Evolutionary conservation across 2,888 invertebrate species (phyloP).

Genomic region (Polyommatus iphigenia): DNA sequence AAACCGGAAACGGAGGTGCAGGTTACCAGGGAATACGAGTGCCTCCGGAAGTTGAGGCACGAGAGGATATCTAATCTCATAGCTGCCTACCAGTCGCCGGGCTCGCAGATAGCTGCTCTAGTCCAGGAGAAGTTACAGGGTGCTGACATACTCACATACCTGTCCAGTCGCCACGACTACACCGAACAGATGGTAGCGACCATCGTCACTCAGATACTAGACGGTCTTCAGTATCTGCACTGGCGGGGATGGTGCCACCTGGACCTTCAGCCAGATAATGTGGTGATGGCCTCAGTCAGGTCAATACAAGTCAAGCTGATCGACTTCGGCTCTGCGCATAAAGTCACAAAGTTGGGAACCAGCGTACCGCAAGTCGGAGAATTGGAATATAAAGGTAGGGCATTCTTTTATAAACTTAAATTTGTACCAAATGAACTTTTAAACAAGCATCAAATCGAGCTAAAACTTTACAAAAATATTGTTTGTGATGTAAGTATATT

Average conservation of each 20-base stretch:
- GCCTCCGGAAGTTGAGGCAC: conserved; percentile 89
- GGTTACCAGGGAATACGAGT: conserved; percentile 91
- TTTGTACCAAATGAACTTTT: no score
- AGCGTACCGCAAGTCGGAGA: conserved; percentile 85
- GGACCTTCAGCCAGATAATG: conserved; percentile 96
- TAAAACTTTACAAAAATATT: no score
- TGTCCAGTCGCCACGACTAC: conserved; percentile 93
- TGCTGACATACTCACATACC: conserved; percentile 93
- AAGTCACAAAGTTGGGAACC: conserved; percentile 89
- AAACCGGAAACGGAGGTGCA: conserved; percentile 83
- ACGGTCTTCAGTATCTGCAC: conserved; percentile 96
- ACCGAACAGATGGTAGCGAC: conserved; percentile 95
- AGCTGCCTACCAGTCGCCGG: conserved; percentile 85
- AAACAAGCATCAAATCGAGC: no score
- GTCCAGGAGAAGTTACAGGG: conserved; percentile 93
- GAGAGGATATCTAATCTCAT: conserved; percentile 90
- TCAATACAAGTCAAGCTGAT: conserved; percentile 93
- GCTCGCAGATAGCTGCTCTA: conserved; percentile 84
- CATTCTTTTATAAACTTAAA: background rate
- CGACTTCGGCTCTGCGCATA: conserved; percentile 94
- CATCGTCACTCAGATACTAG: conserved; percentile 91
- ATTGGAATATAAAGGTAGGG: conserved; percentile 85
- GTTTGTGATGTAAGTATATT: no score
- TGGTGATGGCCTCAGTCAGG: conserved; percentile 93
- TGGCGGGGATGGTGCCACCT: conserved; percentile 95